Conservation (phyloP, 1,140 invertebrate species). For the Euwallacea fornicatus region DNA sequence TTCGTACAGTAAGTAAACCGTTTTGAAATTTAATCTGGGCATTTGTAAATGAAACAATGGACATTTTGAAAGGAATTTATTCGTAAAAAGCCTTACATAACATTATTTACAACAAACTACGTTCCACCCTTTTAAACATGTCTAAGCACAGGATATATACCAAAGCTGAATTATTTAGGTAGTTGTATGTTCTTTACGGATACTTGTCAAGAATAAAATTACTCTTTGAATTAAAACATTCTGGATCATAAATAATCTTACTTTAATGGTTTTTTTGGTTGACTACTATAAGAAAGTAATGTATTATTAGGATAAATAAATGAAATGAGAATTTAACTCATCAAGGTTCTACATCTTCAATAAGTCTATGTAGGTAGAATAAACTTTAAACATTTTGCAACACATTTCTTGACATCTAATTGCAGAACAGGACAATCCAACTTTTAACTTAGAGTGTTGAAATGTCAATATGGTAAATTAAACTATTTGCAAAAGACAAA, state of each 20-base stretch:
- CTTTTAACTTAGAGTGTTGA: constrained; percentile 15
- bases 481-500: too few species aligned
- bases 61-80: constrained; percentile 47
- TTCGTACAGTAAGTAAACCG: too few species aligned
- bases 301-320: not conserved
- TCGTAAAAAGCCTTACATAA: constrained; percentile 54
- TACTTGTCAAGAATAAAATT: not conserved
- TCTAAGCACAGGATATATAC: constrained; percentile 42
- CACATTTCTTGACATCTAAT: constrained; percentile 33
- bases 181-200: constrained; percentile 9
- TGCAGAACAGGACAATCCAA: constrained; percentile 43
- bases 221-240: not conserved
- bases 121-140: constrained; percentile 41
- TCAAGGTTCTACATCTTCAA: not conserved
- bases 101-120: constrained; percentile 52
- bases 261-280: not conserved
- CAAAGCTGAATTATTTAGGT: constrained; percentile 22
- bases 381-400: constrained; percentile 24
- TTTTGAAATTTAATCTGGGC: too few species aligned
- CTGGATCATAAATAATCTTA: not conserved
- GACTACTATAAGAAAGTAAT: not conserved
- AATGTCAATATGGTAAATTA: constrained; percentile 6
- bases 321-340: not conserved
- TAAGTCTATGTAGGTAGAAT: constrained; percentile 8
- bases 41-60: not conserved